Evolutionary conservation across 1,140 invertebrate species (phyloP).

Genomic region (Dendroctonus ponderosae): DNA sequence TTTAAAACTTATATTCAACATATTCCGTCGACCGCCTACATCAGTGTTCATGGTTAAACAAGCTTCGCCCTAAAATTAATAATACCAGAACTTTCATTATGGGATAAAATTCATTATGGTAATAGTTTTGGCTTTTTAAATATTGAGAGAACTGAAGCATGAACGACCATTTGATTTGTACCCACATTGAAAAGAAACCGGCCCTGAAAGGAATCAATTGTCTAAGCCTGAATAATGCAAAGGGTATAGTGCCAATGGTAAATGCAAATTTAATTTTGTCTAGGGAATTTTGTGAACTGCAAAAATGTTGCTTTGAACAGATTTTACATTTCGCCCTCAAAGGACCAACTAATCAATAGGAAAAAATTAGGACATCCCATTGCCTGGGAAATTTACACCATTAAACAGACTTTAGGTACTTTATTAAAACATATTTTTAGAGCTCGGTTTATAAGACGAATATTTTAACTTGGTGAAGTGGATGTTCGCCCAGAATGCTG

Average conservation of each 20-base stretch:
- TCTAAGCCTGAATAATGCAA: too few relatives aligned
- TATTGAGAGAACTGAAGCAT: not conserved
- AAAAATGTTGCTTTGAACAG: too few relatives aligned
- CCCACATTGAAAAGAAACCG: too few relatives aligned
- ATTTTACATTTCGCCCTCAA: too few relatives aligned
- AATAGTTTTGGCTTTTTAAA: not conserved
- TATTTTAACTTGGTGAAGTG: not conserved
- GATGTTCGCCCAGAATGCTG: too few relatives aligned
- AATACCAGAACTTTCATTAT: not conserved
- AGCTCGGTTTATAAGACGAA: not conserved
- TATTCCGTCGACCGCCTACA: conserved; percentile 4
- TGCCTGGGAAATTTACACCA: not conserved
- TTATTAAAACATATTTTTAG: not conserved
- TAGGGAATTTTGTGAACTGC: too few relatives aligned
- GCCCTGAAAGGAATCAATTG: too few relatives aligned
- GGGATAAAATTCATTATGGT: not conserved
- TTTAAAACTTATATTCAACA: conserved; percentile 18
- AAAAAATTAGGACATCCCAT: not conserved
- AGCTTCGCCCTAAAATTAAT: not conserved
- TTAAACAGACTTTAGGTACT: not conserved
- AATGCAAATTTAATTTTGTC: too few relatives aligned
- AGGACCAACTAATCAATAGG: too few relatives aligned
- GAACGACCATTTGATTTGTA: not conserved
- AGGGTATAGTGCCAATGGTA: too few relatives aligned
- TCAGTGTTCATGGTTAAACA: not conserved